Evolutionary conservation across 2,113 vertebrate genomes (phyloP).

Genomic region (Raja brachyura): DNA sequence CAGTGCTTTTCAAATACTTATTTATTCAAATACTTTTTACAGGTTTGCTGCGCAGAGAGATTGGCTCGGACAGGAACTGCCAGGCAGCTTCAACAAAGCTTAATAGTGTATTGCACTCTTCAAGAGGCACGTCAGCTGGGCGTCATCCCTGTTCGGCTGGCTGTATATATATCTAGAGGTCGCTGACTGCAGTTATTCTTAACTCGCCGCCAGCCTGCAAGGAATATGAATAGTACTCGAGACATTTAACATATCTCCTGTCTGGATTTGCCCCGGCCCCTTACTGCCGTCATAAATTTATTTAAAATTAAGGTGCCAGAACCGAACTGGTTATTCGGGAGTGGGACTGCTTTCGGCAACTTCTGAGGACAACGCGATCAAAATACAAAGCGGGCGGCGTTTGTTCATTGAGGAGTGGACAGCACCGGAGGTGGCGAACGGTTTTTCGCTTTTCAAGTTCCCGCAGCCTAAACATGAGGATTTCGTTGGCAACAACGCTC

Average conservation of each 20-base stretch:
- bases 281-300: not conserved
- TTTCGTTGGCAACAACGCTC: not conserved
- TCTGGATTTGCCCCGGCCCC: conserved; percentile 19
- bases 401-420: too few relatives aligned
- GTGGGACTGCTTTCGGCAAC: not conserved
- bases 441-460: not conserved
- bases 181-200: conserved; percentile 25
- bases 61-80: not conserved
- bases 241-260: conserved; percentile 34
- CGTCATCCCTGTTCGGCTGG: not conserved
- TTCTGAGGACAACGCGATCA: not conserved
- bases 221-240: conserved; percentile 28
- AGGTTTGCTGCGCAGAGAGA: not conserved
- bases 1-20: too few relatives aligned
- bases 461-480: not conserved
- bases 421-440: not conserved
- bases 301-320: conserved; percentile 31
- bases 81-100: not conserved
- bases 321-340: not conserved
- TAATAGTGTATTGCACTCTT: not conserved
- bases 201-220: conserved; percentile 23
- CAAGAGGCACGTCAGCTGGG: not conserved
- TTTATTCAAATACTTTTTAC: conserved; percentile 5
- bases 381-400: not conserved
- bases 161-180: conserved; percentile 20